Percentiles rank a stretch among this genome's conserved stretches.
These are phyloP conservation scores for Olivierus martensii DNA, from an alignment of 1,140 invertebrate genomes.

Conservation along the genomic window DNA sequence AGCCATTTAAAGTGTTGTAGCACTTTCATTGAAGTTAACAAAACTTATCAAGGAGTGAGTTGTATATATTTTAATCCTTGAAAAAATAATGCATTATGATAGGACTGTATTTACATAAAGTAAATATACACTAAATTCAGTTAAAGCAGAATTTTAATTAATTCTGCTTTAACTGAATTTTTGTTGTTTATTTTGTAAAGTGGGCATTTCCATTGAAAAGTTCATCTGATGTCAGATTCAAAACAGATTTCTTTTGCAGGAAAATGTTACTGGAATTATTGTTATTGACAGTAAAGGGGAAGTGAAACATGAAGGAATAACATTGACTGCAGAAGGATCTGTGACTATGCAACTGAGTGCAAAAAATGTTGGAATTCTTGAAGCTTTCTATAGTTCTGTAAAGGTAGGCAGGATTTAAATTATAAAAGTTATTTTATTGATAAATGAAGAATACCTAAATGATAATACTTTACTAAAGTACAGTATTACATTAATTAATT, in stretches of 20 bases:
- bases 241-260: constrained; percentile 38
- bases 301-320: constrained; percentile 80
- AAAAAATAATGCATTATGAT: neutral
- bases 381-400: constrained; percentile 77
- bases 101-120: neutral
- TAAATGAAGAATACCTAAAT: too few species aligned
- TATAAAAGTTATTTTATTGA: too few species aligned
- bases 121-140: too few species aligned
- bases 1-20: too few species aligned
- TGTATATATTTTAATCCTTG: constrained; percentile 6
- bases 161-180: too few species aligned
- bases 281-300: constrained; percentile 61
- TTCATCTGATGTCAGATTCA: neutral
- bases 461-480: too few species aligned
- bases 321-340: constrained; percentile 65
- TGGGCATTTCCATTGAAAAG: neutral
- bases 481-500: too few species aligned
- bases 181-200: too few species aligned
- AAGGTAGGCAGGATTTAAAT: too few species aligned
- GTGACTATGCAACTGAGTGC: constrained; percentile 84
- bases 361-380: constrained; percentile 87
- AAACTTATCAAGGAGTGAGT: constrained; percentile 62
- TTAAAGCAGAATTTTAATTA: too few species aligned
- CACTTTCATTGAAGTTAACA: too few species aligned
- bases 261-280: constrained; percentile 62